These are phyloP conservation scores for Tetramorium parvispinum DNA, from an alignment of 1,140 invertebrate genomes.

Conservation along the genomic window DNA sequence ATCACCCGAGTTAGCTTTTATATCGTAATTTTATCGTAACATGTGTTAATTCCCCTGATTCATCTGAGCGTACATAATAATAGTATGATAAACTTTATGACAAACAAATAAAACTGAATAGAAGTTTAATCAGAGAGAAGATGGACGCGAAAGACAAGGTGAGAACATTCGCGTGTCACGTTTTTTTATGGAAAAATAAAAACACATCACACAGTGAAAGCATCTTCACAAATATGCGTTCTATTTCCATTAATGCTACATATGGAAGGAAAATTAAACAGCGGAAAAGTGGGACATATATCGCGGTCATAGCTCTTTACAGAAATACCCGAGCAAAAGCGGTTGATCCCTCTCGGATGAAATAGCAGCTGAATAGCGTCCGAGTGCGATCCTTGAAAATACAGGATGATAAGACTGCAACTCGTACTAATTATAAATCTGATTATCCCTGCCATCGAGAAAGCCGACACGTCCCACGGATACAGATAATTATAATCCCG, in stretches of 20 bases:
- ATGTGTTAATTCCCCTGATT: not conserved
- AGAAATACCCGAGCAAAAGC: not conserved
- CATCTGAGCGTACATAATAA: not conserved
- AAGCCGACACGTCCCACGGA: slow-evolving; percentile 15
- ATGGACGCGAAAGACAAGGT: not conserved
- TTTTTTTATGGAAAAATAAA: not conserved
- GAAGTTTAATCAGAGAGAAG: not conserved
- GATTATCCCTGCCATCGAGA: slow-evolving; percentile 18
- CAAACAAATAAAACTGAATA: not conserved
- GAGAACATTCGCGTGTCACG: not conserved
- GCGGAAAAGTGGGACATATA: not conserved
- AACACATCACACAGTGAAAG: not conserved
- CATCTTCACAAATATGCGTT: not conserved
- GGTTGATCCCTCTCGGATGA: not conserved
- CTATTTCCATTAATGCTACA: slow-evolving; percentile 3
- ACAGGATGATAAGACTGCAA: not conserved
- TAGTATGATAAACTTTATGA: not conserved
- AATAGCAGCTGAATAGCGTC: not conserved
- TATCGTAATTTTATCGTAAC: slow-evolving; percentile 16
- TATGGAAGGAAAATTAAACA: not conserved
- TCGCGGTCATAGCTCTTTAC: not conserved
- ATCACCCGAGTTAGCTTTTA: not conserved
- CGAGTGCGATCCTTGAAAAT: not conserved
- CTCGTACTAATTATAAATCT: slow-evolving; percentile 31
- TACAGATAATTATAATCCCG: slow-evolving; percentile 47